phyloP scores from a whole-genome alignment of 2,113 vertebrate genomes.

The Megatriorchis doriae region DNA sequence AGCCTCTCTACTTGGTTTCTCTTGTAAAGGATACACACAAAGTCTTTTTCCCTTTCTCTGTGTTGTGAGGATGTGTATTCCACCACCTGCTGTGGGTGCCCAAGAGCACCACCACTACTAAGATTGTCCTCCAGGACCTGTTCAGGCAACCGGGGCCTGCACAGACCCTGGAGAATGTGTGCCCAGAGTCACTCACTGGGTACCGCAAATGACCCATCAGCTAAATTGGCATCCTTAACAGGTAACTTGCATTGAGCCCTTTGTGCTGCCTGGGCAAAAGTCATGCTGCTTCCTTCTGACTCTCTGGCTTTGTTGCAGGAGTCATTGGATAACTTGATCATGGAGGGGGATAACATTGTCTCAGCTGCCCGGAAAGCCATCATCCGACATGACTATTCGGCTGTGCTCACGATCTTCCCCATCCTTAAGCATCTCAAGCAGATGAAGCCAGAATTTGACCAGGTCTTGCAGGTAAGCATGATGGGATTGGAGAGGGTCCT shows the following conservation, averaged over 20 bases:
- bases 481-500: neutral
- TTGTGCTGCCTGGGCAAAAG: neutral
- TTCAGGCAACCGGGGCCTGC: neutral
- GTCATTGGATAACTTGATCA: constrained; percentile 91
- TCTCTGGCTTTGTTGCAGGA: constrained; percentile 77
- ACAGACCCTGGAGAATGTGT: neutral
- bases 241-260: neutral
- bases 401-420: constrained; percentile 95
- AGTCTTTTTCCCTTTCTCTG: neutral
- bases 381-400: constrained; percentile 91
- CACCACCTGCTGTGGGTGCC: neutral
- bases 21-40: neutral
- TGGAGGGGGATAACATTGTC: constrained; percentile 95
- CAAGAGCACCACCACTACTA: neutral
- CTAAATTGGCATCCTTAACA: neutral
- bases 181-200: neutral
- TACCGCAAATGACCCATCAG: neutral
- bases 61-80: neutral
- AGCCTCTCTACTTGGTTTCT: neutral
- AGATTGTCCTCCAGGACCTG: neutral
- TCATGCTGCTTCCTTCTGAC: neutral
- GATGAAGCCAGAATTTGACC: constrained; percentile 93
- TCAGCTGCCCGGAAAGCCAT: constrained; percentile 90
- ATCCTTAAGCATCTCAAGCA: constrained; percentile 94
- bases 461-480: constrained; percentile 86